Base-by-base conservation (phyloP, 2,113 vertebrate genomes). In the Lathamus discolor region DNA sequence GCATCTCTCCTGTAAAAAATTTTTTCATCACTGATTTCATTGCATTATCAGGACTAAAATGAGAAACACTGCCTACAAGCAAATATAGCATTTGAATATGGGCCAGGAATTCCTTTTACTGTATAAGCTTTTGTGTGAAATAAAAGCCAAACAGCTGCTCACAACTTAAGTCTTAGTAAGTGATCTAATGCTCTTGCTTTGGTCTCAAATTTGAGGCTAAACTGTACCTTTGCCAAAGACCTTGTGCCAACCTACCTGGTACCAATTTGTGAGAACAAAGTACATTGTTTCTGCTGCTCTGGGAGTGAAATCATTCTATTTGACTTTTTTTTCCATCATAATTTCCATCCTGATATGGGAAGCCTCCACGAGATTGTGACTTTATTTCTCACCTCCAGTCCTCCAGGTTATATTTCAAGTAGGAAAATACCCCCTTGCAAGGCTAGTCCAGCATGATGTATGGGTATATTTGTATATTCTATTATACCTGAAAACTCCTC, bases 91-190 rank as follows among this genome's bases (percentile, higher is more conserved):
- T 91, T 96, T 97, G 97, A 95, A 79, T 63, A 33, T 4, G 25
- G 85, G 96, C 97, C 97, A 97, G 87, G 85, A 97, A 97, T 97
- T 97, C 93, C 95, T 96, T 93, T 96, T 97, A 83, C 87, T 87
- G 93, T 44, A 6, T 90, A 93, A 93, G 86, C 74, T 96, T 95
- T 96, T 96, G 83, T 94, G 92, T 96, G 95, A 96, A 97, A 97
- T 94, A 74, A 96, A 97, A 96, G 95, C 96, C 97, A 97, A 93
- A 97, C 97, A 97, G 97, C 97, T 97, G 97, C 94, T 97, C 75
- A 66, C 88, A 93, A 89, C 96, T 95, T 94, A 92, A 68, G 78
- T 93, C 94, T 76, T 92, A 96, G 63, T 90, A 90, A 95, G 84
- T 94, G 93, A 95, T 88, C 93, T 97, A 96, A 96, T 95, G 74